These are phyloP conservation scores for Esox masquinongy DNA, from an alignment of 2,797 vertebrate genomes.

Conservation along the genomic window DNA sequence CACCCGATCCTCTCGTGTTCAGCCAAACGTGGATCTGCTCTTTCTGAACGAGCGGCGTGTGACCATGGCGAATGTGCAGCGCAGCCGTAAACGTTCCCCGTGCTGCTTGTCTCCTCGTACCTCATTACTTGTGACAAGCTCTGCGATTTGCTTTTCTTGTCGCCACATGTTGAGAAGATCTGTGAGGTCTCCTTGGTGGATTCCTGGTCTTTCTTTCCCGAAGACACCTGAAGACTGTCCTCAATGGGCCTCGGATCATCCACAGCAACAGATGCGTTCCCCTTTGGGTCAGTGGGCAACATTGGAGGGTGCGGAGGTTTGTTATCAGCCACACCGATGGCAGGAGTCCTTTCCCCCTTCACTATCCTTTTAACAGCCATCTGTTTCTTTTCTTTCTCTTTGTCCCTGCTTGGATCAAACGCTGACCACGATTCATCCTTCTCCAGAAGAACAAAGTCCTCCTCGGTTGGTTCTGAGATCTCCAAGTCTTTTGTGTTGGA, in stretches of 20 bases:
- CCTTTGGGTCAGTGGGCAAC: background rate
- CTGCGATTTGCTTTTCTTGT: slow-evolving; percentile 4
- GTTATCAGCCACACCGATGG: background rate
- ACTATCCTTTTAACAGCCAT: slow-evolving; percentile 14
- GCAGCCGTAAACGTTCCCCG: slow-evolving; percentile 21
- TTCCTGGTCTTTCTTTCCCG: background rate
- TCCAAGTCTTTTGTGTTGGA: slow-evolving; percentile 20
- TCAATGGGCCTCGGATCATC: slow-evolving; percentile 22
- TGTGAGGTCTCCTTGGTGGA: background rate
- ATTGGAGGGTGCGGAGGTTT: background rate
- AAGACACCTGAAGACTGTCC: slow-evolving; percentile 2
- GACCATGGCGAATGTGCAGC: slow-evolving; percentile 14
- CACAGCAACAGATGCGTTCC: slow-evolving; percentile 12
- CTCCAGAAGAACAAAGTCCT: slow-evolving; percentile 63
- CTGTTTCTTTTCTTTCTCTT: slow-evolving; percentile 17
- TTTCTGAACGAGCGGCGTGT: slow-evolving; percentile 35
- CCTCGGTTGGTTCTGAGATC: slow-evolving; percentile 44
- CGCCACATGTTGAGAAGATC: background rate
- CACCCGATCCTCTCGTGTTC: slow-evolving; percentile 69
- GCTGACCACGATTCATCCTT: slow-evolving; percentile 46
- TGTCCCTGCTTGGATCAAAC: slow-evolving; percentile 36
- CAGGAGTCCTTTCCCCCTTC: slow-evolving; percentile 16
- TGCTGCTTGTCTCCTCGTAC: slow-evolving; percentile 27
- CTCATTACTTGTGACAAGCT: slow-evolving; percentile 16
- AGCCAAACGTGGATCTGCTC: slow-evolving; percentile 49